Conservation (phyloP, 2,888 invertebrate species). For the Agrochola lychnidis region DNA sequence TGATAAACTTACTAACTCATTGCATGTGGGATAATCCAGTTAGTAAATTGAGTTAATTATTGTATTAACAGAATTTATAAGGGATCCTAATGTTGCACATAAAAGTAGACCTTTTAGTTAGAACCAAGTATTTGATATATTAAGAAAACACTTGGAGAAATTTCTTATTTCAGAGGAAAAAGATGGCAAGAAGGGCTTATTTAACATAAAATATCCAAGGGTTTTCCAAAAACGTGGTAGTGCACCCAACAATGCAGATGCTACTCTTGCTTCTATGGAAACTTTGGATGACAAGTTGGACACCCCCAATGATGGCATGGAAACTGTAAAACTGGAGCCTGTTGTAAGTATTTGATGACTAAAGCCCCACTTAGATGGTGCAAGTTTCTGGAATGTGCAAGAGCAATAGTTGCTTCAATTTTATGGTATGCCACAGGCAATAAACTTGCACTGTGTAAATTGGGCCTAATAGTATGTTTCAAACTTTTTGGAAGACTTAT, state of each 20-base stretch:
- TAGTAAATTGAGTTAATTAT: slow-evolving; percentile 3
- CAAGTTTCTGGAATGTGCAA: too few relatives aligned
- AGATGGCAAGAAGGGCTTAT: slow-evolving; percentile 71
- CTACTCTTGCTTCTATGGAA: slow-evolving; percentile 95
- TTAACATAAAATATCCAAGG: slow-evolving; percentile 85
- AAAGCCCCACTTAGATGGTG: too few relatives aligned
- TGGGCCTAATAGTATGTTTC: background rate
- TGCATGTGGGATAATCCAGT: background rate
- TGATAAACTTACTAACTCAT: background rate
- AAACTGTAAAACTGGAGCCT: slow-evolving; percentile 92
- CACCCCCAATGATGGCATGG: slow-evolving; percentile 94
- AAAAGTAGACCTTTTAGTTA: background rate
- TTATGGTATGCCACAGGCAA: too few relatives aligned
- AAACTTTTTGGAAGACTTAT: background rate
- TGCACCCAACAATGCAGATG: slow-evolving; percentile 90
- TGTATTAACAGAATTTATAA: background rate
- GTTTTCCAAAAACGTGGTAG: slow-evolving; percentile 90
- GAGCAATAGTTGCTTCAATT: too few relatives aligned
- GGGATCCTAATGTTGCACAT: background rate
- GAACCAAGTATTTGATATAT: background rate
- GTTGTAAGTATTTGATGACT: slow-evolving; percentile 78
- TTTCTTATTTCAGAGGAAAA: slow-evolving; percentile 69
- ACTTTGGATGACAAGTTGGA: slow-evolving; percentile 94
- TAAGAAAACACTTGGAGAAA: background rate
- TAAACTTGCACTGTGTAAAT: too few relatives aligned